These are phyloP conservation scores for Gallinago undulata DNA, from an alignment of 2,113 vertebrate species.

Conservation along the genomic window DNA sequence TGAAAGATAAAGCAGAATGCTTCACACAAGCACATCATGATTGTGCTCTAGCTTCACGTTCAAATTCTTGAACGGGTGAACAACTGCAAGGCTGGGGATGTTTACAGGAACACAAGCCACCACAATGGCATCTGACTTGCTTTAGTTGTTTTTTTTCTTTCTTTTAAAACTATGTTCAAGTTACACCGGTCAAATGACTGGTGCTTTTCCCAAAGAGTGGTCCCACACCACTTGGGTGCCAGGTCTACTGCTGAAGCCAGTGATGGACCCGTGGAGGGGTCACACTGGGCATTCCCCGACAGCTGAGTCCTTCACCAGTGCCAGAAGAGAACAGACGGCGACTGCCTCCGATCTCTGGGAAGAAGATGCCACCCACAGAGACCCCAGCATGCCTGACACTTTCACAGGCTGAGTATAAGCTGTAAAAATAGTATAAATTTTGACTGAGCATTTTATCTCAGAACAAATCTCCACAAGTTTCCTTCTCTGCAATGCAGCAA, in stretches of 20 bases:
- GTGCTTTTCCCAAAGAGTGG: background rate
- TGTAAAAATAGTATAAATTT: background rate
- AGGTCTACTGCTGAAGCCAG: background rate
- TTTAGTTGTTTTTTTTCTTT: background rate
- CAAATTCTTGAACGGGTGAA: background rate
- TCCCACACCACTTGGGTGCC: background rate
- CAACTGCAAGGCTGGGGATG: background rate
- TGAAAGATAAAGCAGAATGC: background rate
- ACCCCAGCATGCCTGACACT: background rate
- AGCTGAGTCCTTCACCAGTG: background rate
- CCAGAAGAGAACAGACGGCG: background rate
- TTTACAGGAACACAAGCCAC: background rate
- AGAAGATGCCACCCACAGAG: background rate
- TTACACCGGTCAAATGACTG: background rate
- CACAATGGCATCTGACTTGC: background rate
- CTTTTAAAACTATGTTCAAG: background rate
- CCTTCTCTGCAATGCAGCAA: background rate
- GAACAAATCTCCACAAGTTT: background rate
- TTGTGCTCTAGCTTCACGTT: background rate
- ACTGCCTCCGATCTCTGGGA: background rate
- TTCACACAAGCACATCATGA: background rate
- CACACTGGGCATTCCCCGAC: background rate
- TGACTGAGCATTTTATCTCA: background rate
- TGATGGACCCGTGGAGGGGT: background rate
- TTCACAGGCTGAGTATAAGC: background rate